Evolutionary conservation across 2,113 vertebrate species (phyloP), one percentile per base, ranked within the genome.

Genomic region (Scalopus aquaticus): DNA sequence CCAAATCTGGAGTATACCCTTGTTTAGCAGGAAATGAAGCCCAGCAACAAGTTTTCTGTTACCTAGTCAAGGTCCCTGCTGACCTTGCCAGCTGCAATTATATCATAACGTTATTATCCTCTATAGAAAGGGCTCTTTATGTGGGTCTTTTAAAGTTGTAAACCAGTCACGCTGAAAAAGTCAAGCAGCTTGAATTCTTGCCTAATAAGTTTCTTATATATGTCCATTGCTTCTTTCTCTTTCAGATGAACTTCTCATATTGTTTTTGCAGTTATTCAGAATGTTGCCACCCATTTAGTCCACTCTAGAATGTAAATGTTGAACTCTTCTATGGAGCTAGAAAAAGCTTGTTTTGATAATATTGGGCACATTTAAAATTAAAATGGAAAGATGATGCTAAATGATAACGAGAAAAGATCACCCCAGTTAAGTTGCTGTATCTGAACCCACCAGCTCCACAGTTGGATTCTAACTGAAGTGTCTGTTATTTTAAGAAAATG

Each of bases 171-270:
- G 94, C n/a, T 86, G 51, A 70, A 49, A 72, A 73, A 80, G 42
- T n/a, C 20, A 58, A 81, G 65, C 11, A 79, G 30, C 17, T 56
- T 96, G 58, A 91, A 80, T 84, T 80, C 13, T 44, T 65, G 69
- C 54, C 24, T 1, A 2, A 24, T 44, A 82, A 3, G 3, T n/a
- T 17, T 74, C 35, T 46, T 65, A n/a, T 64, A 16, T 44, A 32
- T 17, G 16, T 13, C 28, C 46, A 80, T 72, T 60, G 74, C 39
- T 62, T 74, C 37, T 49, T 86, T 77, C 67, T 91, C 49, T 85
- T 92, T n/a, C 72, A 64, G 54, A 6, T 28, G 58, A 93, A 93
- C 46, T 80, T 93, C 72, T 90, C 67, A 88, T 76, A 76, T 15
- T 77, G 6, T 62, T 85, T 79, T 76, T 82, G 13, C 20, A 77